Conservation (phyloP, 2,797 vertebrate species). For the Scyliorhinus canicula region DNA sequence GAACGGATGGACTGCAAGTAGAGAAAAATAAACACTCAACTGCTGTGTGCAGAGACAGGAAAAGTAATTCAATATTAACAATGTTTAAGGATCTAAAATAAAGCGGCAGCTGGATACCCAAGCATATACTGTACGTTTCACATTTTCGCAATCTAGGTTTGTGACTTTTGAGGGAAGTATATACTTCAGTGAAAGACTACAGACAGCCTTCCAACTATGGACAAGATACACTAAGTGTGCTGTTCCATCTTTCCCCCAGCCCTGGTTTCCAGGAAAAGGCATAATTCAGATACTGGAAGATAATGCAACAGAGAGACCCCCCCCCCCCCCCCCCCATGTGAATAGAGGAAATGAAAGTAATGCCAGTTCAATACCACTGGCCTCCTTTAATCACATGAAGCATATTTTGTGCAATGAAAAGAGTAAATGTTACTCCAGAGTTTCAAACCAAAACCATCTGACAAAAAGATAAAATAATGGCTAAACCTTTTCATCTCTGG, state of each 20-base stretch:
- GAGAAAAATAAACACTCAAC: neutral
- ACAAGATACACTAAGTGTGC: neutral
- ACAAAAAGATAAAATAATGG: neutral
- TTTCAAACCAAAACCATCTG: neutral
- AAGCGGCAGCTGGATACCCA: neutral
- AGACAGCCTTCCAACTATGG: neutral
- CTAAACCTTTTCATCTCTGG: neutral
- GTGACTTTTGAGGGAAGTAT: neutral
- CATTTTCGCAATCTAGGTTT: neutral
- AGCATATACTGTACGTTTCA: neutral
- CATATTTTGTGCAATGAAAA: neutral
- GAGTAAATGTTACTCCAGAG: neutral
- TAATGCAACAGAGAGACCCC: conserved; percentile 29
- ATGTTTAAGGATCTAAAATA: neutral
- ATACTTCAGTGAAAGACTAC: neutral
- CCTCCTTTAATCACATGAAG: neutral
- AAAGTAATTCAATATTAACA: neutral
- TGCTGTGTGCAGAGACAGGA: neutral
- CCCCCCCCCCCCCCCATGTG: no score
- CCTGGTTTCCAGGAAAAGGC: conserved; percentile 42
- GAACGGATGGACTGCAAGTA: neutral
- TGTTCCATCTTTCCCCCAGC: neutral
- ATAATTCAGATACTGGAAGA: conserved; percentile 37
- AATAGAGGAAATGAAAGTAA: conserved; percentile 41
- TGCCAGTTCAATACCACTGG: neutral